A percentile compares a stretch with the other conserved stretches of the same genome.
Conservation (phyloP, 35 echinoderm and acorn worm species). For the Ophioderma brevispina region DNA sequence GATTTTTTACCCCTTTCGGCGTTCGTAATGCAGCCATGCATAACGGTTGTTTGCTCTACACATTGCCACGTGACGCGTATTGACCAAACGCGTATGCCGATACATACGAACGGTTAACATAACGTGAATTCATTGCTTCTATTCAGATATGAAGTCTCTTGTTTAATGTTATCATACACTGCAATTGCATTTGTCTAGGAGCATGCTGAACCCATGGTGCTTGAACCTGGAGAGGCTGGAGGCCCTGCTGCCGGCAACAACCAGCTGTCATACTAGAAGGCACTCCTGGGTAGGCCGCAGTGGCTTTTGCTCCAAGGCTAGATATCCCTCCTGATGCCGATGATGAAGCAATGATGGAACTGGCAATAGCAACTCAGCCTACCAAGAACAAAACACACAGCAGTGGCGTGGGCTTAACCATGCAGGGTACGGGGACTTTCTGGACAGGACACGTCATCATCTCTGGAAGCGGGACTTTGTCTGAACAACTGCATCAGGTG, state of each 20-base stretch:
- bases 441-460: constrained; percentile 91
- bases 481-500: constrained; percentile 99
- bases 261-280: constrained; percentile 70
- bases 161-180: background rate
- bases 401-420: constrained; percentile 60
- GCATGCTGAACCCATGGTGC: constrained; percentile 78
- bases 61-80: no score
- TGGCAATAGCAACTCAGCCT: constrained; percentile 85
- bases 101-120: no score
- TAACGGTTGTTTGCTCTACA: no score
- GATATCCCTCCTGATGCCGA: constrained; percentile 95
- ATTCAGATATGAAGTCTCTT: no score
- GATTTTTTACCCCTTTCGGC: no score
- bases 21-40: no score
- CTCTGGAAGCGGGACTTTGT: constrained; percentile 91
- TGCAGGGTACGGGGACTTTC: constrained; percentile 66
- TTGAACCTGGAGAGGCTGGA: constrained; percentile 67
- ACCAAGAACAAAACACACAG: constrained; percentile 69
- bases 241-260: constrained; percentile 41
- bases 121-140: no score
- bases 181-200: constrained; percentile 40
- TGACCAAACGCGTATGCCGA: no score
- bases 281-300: constrained; percentile 74
- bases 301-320: constrained; percentile 88
- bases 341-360: constrained; percentile 96